A percentile compares a stretch with the other conserved stretches of the same genome.
Evolutionary conservation across 2,888 invertebrate species (phyloP).

Genomic region (Pharmacophagus antenor): DNA sequence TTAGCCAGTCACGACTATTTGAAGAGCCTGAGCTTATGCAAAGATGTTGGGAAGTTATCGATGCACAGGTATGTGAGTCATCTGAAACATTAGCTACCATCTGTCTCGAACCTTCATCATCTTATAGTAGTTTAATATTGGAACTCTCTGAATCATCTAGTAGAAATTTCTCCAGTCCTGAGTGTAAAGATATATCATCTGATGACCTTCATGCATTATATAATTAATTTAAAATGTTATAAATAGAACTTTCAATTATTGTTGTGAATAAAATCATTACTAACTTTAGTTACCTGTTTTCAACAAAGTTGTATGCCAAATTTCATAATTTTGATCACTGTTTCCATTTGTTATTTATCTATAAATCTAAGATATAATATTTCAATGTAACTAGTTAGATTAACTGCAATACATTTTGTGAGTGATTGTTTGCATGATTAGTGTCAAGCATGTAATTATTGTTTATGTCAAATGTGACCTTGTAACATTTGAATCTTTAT

Average conservation of each 20-base stretch:
- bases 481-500: slow-evolving; percentile 55
- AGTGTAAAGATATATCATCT: slow-evolving; percentile 55
- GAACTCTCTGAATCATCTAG: slow-evolving; percentile 69
- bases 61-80: slow-evolving; percentile 91
- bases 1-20: slow-evolving; percentile 96
- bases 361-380: slow-evolving; percentile 26
- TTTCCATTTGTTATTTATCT: slow-evolving; percentile 21
- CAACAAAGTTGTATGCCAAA: slow-evolving; percentile 27
- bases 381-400: slow-evolving; percentile 35
- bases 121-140: slow-evolving; percentile 69
- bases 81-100: slow-evolving; percentile 73
- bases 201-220: slow-evolving; percentile 55
- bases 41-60: slow-evolving; percentile 98
- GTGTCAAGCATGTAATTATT: slow-evolving; percentile 58
- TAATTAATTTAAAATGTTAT: slow-evolving; percentile 45
- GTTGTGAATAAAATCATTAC: slow-evolving; percentile 63
- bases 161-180: slow-evolving; percentile 65
- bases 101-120: slow-evolving; percentile 66
- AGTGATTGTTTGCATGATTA: slow-evolving; percentile 53
- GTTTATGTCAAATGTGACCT: slow-evolving; percentile 45
- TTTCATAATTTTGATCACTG: slow-evolving; percentile 5
- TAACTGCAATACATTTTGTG: slow-evolving; percentile 78
- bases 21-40: slow-evolving; percentile 98
- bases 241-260: slow-evolving; percentile 45
- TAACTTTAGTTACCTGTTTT: slow-evolving; percentile 2